Evolutionary conservation across 2,113 vertebrate genomes (phyloP).

Genomic region (Psophia crepitans): DNA sequence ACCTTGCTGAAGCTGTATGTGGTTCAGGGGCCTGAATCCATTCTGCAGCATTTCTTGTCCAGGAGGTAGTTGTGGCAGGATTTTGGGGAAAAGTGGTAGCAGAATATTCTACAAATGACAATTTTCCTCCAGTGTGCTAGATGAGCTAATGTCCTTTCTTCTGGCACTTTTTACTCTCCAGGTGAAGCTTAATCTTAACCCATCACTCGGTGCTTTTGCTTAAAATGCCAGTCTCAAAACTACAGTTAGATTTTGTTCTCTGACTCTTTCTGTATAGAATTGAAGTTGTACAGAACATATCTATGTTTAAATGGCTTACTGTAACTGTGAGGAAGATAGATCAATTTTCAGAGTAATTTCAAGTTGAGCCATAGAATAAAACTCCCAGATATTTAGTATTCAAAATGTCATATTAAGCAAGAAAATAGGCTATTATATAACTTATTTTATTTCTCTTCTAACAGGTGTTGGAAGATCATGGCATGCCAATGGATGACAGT

Average conservation of each 20-base stretch:
- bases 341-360: not conserved
- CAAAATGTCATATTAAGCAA: not conserved
- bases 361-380: not conserved
- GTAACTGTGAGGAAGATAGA: not conserved
- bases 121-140: not conserved
- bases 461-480: slow-evolving; percentile 59
- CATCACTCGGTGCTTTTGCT: not conserved
- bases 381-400: not conserved
- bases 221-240: not conserved
- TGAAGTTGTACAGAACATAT: not conserved
- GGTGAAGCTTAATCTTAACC: not conserved
- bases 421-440: not conserved
- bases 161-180: not conserved
- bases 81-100: not conserved
- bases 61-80: not conserved
- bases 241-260: not conserved
- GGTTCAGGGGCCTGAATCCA: not conserved
- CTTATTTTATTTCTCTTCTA: not conserved
- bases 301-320: not conserved
- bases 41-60: not conserved
- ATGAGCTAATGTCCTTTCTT: not conserved
- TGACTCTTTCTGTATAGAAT: not conserved
- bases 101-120: not conserved
- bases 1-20: not conserved
- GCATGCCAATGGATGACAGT: slow-evolving; percentile 51